phyloP scores from a whole-genome alignment of 2,113 vertebrate species.

The Rhynchomys soricoides region DNA sequence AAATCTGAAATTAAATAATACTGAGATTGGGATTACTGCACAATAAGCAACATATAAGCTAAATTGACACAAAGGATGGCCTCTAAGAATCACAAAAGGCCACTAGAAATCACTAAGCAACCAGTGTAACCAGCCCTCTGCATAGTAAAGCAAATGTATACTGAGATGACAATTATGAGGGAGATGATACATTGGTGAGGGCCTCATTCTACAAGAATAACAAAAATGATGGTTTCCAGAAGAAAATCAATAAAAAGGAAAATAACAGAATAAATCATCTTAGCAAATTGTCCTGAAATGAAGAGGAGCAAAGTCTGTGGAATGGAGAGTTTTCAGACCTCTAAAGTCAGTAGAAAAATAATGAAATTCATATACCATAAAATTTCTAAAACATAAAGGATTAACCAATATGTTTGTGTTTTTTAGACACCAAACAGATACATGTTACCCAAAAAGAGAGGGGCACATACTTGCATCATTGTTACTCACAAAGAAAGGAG shows the following conservation, averaged over 20 bases:
- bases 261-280: neutral
- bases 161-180: neutral
- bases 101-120: neutral
- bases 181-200: neutral
- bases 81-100: neutral
- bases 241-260: neutral
- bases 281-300: neutral
- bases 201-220: neutral
- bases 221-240: neutral
- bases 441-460: neutral
- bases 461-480: neutral
- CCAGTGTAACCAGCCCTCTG: neutral
- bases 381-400: neutral
- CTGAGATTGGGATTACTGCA: neutral
- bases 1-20: conserved; percentile 1
- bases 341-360: neutral
- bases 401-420: neutral
- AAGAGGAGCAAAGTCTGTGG: neutral
- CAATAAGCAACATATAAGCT: neutral
- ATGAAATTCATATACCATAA: neutral
- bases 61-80: neutral
- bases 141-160: neutral
- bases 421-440: neutral
- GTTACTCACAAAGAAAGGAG: neutral
- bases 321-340: neutral